Conservation (phyloP, 2,113 vertebrate genomes). For the Cisticola juncidis region DNA sequence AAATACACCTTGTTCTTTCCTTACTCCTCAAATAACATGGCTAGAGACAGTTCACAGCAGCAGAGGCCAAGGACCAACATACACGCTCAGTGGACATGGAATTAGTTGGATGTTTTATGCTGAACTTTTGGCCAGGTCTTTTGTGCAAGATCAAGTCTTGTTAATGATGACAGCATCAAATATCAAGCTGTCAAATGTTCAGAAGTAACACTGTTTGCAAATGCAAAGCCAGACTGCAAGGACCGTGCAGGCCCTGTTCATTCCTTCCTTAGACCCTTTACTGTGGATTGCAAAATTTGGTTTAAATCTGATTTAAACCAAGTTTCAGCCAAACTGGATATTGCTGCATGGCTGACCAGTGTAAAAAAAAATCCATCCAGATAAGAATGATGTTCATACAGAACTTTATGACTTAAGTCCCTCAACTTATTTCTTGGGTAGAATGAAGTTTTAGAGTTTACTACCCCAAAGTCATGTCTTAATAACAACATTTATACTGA, state of each 20-base stretch:
- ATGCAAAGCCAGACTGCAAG: neutral
- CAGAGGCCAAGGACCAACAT: neutral
- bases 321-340: neutral
- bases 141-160: neutral
- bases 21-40: neutral
- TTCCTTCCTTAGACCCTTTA: neutral
- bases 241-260: neutral
- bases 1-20: neutral
- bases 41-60: neutral
- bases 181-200: neutral
- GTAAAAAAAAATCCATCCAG: neutral
- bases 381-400: neutral
- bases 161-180: slow-evolving; percentile 1
- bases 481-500: neutral
- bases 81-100: neutral
- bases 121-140: neutral
- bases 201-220: neutral
- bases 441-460: neutral
- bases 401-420: neutral
- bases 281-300: neutral
- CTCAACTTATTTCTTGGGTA: neutral
- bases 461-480: neutral
- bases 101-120: neutral
- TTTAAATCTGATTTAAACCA: neutral
- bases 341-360: neutral